A percentile compares a stretch with the other conserved stretches of the same genome.
These are phyloP conservation scores for Clamator glandarius DNA, from an alignment of 2,797 vertebrate species.

Conservation along the genomic window DNA sequence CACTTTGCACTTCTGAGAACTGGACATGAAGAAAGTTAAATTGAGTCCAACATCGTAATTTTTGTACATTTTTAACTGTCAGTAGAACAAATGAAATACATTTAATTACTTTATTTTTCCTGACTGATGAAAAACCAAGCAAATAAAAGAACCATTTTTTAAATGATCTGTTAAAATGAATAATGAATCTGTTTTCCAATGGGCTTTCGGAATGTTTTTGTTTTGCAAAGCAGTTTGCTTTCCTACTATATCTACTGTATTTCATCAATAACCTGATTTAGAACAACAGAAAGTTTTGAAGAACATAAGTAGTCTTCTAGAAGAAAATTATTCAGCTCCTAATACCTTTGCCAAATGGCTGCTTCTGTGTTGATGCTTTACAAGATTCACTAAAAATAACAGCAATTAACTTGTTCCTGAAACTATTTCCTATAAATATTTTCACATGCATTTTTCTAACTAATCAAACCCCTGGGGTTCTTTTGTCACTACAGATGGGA, in stretches of 20 bases:
- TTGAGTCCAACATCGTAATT: not conserved
- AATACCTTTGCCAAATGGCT: slow-evolving; percentile 4
- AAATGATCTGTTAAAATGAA: not conserved
- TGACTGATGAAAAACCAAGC: not conserved
- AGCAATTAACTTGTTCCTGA: slow-evolving; percentile 7
- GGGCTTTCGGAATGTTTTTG: not conserved
- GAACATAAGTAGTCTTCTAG: not conserved
- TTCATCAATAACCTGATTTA: not conserved
- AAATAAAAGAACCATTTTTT: not conserved
- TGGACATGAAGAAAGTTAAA: not conserved
- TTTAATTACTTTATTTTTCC: not conserved
- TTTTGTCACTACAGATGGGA: not conserved
- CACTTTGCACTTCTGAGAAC: not conserved
- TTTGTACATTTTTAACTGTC: not conserved
- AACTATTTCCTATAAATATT: slow-evolving; percentile 28
- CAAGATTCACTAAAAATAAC: not conserved
- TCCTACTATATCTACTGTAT: not conserved
- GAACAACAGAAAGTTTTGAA: not conserved
- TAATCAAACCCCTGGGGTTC: not conserved
- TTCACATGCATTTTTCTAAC: not conserved
- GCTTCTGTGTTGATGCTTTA: not conserved
- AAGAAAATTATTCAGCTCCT: slow-evolving; percentile 9
- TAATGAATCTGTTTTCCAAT: not conserved
- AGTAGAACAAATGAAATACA: not conserved
- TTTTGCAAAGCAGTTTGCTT: not conserved